These are phyloP conservation scores for Pterostichus madidus DNA, from an alignment of 2,888 invertebrate species.

Conservation along the genomic window DNA sequence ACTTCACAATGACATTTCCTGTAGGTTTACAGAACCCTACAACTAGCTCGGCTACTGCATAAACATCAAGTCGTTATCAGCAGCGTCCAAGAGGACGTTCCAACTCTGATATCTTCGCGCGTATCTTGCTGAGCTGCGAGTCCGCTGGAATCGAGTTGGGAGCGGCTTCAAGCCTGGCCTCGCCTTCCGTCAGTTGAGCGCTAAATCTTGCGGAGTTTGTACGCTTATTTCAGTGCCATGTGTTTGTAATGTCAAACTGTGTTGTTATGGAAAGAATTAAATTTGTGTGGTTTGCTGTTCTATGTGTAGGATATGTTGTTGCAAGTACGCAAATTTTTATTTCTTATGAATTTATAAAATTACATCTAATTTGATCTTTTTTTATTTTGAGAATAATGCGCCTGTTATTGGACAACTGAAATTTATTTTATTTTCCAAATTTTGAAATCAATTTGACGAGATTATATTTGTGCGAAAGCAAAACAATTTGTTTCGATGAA, in stretches of 20 bases:
- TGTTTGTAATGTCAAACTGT: background rate
- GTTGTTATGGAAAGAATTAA: constrained; percentile 16
- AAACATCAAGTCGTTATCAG: background rate
- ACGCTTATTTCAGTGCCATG: background rate
- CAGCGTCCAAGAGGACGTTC: constrained; percentile 16
- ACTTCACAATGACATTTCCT: too few species aligned
- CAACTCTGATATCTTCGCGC: constrained; percentile 6
- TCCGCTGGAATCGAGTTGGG: constrained; percentile 1
- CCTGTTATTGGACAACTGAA: background rate
- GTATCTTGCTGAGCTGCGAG: background rate
- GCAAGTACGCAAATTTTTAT: background rate
- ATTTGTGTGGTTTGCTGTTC: background rate
- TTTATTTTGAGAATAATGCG: background rate
- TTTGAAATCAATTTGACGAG: background rate
- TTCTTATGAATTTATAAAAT: background rate
- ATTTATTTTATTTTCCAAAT: background rate
- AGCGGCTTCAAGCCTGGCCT: background rate
- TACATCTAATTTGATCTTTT: too few species aligned
- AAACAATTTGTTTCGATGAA: background rate
- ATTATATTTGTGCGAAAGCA: too few species aligned
- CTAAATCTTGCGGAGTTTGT: background rate
- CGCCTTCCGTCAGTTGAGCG: background rate
- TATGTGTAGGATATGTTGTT: background rate
- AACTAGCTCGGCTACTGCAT: too few species aligned
- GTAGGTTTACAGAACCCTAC: too few species aligned